Evolutionary conservation across 2,797 vertebrate species (phyloP), one percentile per base, ranked within the genome.

Genomic region (Thamnophis elegans): DNA sequence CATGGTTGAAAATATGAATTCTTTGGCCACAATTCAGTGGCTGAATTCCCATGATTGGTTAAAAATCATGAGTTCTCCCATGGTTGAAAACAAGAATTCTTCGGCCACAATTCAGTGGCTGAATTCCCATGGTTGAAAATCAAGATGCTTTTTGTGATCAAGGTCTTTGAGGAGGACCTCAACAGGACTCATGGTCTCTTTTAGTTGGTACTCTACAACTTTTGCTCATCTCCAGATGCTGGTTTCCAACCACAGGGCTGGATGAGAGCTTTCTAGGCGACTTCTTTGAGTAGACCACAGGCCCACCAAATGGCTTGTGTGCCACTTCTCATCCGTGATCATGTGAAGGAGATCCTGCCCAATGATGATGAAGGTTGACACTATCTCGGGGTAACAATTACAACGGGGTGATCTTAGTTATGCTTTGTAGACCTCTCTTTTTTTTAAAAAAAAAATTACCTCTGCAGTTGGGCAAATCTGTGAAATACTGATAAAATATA

Each of bases 401-500:
- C 28, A 86, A 16, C 16, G 54, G 11, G 53, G 12, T 42, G n/a
- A 28, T 97, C 28, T 65, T 32, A 8, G 4, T 5, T 8, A 87
- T 11, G 32, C 18, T 88, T 32, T 14, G 8, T 73, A 68, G 16
- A 2, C 13, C 36, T 60, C 20, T 93, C 25, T 91, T 89, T 59
- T 91, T 12, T 97, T 59, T n/a, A n/a, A 2, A 68, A 68, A 65
- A 68, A 68, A 65, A 1, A n/a, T 7, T 94, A 95, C 95, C 95
- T 95, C 95, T 97, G 96, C 96, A 97, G 94, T 95, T 98, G 97
- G 87, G 98, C 99, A 98, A 62, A 98, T 98, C 98, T 98, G 98
- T 98, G 98, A 97, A 98, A 98, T 98, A 98, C 98, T 98, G 98
- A 97, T 97, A 98, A 96, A 96, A 97, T 97, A 98, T 62, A 2